Evolutionary conservation across 2,113 vertebrate genomes (phyloP).

Genomic region (Mellivora capensis): DNA sequence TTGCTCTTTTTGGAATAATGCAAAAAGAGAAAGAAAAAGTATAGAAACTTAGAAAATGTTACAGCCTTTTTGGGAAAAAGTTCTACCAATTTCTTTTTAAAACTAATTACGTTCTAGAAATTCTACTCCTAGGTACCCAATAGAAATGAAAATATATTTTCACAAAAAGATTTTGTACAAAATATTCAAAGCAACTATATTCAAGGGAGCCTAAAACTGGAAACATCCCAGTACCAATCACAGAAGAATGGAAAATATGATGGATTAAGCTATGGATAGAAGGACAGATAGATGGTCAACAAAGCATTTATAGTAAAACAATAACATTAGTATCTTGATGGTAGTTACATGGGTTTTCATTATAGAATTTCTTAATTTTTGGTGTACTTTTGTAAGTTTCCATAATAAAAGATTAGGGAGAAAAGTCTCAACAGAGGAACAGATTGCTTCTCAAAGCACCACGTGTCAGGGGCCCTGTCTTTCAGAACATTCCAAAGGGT

Average conservation of each 20-base stretch:
- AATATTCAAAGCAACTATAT: neutral
- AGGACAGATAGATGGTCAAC: neutral
- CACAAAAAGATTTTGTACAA: neutral
- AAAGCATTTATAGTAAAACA: neutral
- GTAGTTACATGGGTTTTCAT: neutral
- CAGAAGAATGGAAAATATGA: neutral
- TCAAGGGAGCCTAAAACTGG: neutral
- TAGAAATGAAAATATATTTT: neutral
- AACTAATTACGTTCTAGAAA: conserved; percentile 11
- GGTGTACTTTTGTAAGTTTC: neutral
- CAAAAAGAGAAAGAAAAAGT: neutral
- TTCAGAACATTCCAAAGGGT: neutral
- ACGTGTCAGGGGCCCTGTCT: neutral
- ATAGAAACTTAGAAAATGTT: neutral
- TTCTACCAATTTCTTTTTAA: neutral
- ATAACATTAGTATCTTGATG: neutral
- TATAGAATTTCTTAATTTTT: neutral
- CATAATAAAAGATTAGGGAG: neutral
- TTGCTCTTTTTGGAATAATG: neutral
- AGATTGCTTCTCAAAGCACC: neutral
- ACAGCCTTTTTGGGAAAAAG: neutral
- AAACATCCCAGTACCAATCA: neutral
- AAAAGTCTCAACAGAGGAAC: neutral
- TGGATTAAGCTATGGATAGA: neutral
- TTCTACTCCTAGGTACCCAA: neutral